Evolutionary conservation across 2,797 vertebrate species (phyloP), one percentile per base, ranked within the genome.

Genomic region (Limosa lapponica): DNA sequence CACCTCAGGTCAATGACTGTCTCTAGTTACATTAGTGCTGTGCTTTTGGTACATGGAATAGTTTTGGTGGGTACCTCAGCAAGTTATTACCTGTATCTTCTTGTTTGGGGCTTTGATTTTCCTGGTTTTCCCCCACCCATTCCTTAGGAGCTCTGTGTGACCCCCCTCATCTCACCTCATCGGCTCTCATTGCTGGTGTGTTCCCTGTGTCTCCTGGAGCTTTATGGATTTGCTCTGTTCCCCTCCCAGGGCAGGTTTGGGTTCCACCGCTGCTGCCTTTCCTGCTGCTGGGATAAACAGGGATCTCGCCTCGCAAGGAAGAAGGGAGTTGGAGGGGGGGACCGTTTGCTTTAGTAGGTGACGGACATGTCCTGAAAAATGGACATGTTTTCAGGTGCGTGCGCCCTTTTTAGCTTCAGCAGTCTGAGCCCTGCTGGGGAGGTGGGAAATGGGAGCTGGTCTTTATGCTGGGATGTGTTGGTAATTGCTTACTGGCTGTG

Each of bases 341-440:
- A 8, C 25, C 9, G 14, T 30, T 17, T 82, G 24, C 72, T 57
- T n/a, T 36, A 48, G 12, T 43, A 69, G 32, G 23, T 51, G 14
- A 44, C 36, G 58, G 5, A 11, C 8, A 4, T 9, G 12, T 46
- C 37, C 65, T 69, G 25, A 66, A 75, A 74, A 88, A 55, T 10
- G 4, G 16, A 30, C 44, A 37, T 1, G 16, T 36, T 78, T 65
- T 48, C 16, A 69, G 46, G 25, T 15, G 27, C 2, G 0, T 16
- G 18, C 11, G 16, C 19, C 18, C 25, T 83, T 67, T 17, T 67
- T 17, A 36, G 10, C 16, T 73, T 70, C 70, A 61, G 25, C 28
- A 11, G 5, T 8, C 34, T 46, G 17, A 2, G 2, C 51, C 0
- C 1, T n/a, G 13, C 58, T 77, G 46, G 25, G 32, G 52, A 18